phyloP scores from a whole-genome alignment of 1,140 invertebrate genomes.

The Matsumurasca onukii region DNA sequence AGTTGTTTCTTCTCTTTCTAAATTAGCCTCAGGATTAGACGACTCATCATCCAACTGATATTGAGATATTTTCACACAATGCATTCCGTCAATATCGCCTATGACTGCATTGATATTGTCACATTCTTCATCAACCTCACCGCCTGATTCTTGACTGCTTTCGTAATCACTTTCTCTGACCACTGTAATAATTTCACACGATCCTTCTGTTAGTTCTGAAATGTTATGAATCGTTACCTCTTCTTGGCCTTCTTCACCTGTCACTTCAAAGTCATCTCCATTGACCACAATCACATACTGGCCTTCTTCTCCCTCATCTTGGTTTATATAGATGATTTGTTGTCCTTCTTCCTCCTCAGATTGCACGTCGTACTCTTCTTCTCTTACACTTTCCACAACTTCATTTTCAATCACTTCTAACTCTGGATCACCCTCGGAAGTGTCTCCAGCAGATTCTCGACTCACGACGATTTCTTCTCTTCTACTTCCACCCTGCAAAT shows the following conservation, averaged over 20 bases:
- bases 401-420: no score
- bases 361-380: slow-evolving; percentile 22
- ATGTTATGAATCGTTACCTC: slow-evolving; percentile 8
- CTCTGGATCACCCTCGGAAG: slow-evolving; percentile 19
- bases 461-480: slow-evolving; percentile 23
- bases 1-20: not conserved
- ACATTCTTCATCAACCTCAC: slow-evolving; percentile 8
- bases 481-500: slow-evolving; percentile 17
- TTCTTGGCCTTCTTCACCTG: not conserved
- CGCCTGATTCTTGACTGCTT: slow-evolving; percentile 29
- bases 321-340: not conserved
- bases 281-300: slow-evolving; percentile 20
- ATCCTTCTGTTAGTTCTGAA: slow-evolving; percentile 18
- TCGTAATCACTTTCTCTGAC: slow-evolving; percentile 31
- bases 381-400: slow-evolving; percentile 9
- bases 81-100: slow-evolving; percentile 27
- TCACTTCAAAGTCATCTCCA: slow-evolving; percentile 11
- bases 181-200: slow-evolving; percentile 32
- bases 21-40: not conserved
- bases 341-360: slow-evolving; percentile 11
- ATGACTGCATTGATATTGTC: slow-evolving; percentile 31
- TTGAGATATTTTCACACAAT: slow-evolving; percentile 19
- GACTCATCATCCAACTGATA: slow-evolving; percentile 28
- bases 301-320: slow-evolving; percentile 22
- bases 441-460: slow-evolving; percentile 13